Evolutionary conservation across 2,888 invertebrate species (phyloP).

Genomic region (Cephus spinipes): DNA sequence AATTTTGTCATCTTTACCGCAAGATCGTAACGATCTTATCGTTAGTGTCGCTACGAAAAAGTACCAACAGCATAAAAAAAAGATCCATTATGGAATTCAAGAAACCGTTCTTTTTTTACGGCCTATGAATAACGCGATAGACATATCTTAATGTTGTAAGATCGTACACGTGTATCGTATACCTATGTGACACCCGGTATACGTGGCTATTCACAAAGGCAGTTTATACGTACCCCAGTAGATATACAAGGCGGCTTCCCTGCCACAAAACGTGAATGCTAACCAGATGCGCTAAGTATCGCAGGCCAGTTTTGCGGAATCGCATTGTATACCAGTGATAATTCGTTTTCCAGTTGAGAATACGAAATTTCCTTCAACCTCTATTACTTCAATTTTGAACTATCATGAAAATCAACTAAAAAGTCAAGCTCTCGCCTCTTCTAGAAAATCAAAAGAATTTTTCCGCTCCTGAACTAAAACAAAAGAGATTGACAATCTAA

Average conservation of each 20-base stretch:
- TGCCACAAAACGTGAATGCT: conserved; percentile 30
- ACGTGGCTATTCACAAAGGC: conserved; percentile 25
- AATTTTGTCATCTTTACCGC: background rate
- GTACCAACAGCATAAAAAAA: background rate
- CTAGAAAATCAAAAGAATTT: background rate
- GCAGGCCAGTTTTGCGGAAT: conserved; percentile 21
- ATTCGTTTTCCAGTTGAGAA: background rate
- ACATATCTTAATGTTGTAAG: background rate
- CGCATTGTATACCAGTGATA: background rate
- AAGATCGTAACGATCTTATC: background rate
- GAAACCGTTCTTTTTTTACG: background rate
- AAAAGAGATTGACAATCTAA: background rate
- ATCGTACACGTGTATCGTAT: background rate
- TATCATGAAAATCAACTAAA: background rate
- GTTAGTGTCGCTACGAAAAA: background rate
- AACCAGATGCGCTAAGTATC: conserved; percentile 36
- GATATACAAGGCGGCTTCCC: conserved; percentile 20
- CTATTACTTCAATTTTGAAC: background rate
- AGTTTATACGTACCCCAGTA: conserved; percentile 19
- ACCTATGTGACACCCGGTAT: conserved; percentile 29
- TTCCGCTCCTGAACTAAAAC: background rate
- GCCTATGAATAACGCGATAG: background rate
- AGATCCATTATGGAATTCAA: background rate
- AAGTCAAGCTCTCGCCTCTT: background rate
- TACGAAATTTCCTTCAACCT: background rate